Base-by-base conservation (phyloP, 2,113 vertebrate species). In the Laticauda laticaudata region DNA sequence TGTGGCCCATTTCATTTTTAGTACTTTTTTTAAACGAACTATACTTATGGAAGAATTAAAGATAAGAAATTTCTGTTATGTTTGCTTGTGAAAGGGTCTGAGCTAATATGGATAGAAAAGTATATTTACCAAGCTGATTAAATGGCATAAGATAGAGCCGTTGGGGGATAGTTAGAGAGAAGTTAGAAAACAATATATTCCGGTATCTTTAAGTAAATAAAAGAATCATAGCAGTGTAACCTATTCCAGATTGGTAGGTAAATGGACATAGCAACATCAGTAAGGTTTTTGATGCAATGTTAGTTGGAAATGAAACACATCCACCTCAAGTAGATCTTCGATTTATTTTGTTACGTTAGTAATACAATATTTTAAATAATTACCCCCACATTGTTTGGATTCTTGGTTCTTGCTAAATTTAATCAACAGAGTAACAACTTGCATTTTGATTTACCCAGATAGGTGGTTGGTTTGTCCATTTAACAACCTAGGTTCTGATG, bases 1-100 rank as follows among this genome's bases (percentile, higher is more conserved):
- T 94, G 92, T 96, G 95, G 23, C 39, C 57, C 88, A 55, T 89
- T 94, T 87, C 53, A 87, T 87, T 87, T 90, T 45, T 89, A 48
- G 86, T 90, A 20, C 90, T 43, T 91, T 95, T 95, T 88, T n/a
- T 87, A 92, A 53, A 24, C 9, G 23, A 89, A 91, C 93, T 23
- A 1, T 21, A 86, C 14, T 59, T 59, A 39, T 56, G 21, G 51
- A 90, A 92, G 92, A 18, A 20, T 90, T 15, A 90, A 94, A 92
- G 75, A 24, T 7, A 11, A 7, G 56, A 29, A 0, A 56, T 91
- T 94, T 93, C 59, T 92, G 88, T 0, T 0, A 64, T 54, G 93
- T 10, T 54, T 87, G 5, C 57, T 94, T 59, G 88, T 93, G 56
- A 93, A 57, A 86, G 91, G 94, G 51, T 53, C 20, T 61, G 90